Base-by-base conservation (phyloP, 1,140 invertebrate genomes). In the Episyrphus balteatus region DNA sequence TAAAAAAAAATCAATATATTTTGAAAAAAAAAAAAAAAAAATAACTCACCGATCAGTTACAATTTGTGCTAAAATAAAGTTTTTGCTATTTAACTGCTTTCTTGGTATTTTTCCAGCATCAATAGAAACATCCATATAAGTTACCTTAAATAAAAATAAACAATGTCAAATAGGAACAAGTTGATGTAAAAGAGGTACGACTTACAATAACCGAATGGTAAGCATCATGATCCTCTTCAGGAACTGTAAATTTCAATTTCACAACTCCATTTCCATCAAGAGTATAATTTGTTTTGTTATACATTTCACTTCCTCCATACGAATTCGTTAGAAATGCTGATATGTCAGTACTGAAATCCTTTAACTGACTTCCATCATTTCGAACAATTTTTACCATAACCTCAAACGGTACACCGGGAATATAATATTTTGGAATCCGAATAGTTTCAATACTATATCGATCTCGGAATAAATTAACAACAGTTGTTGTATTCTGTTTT, bases 351-450 rank as follows among this genome's bases (percentile, higher is more conserved):
- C 71, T 76, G 10, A 80, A 78, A 44, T 77, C 74, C 44, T 63
- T 59, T 1, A 89, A 70, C 6, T 84, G 83, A 17, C 74, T 74
- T 37, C 83, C 83, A 70, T 90, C 86, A 55, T 88, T 84, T 56
- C 84, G 80, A 0, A 77, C 65, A 0, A 87, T 66, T 74, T 86
- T 85, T 68, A 90, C 84, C 55, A 79, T 83, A 34, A 82, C 81
- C 19, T 78, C 83, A 55, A 88, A 91, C 50, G 80, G 82, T 17
- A 93, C 73, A 5, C 88, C 88, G 5, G 89, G 88, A 68, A 92
- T 91, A 63, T 88, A 93, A 51, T 84, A 85, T 52, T 86, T 83
- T 1, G 86, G 78, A 8, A 84, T 81, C 62, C 85, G 84, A 46
- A 90, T 75, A 2, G 91, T 65, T 53, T 90, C 83, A 68, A 93